phyloP scores from a whole-genome alignment of 2,888 invertebrate genomes.

The Macroteleia sp. region DNA sequence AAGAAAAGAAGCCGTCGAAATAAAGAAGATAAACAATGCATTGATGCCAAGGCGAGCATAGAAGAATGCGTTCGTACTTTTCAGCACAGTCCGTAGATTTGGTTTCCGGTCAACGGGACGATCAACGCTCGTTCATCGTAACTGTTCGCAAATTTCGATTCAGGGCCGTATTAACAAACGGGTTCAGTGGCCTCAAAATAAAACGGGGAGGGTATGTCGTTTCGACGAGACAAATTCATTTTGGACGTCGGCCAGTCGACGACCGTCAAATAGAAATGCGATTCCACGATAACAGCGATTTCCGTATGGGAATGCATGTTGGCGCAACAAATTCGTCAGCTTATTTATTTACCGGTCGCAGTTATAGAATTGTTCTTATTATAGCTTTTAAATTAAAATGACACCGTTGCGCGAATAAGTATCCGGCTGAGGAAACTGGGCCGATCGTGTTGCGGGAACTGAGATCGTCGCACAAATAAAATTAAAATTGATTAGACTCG shows the following conservation, averaged over 20 bases:
- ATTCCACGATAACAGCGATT: not conserved
- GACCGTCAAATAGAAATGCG: not conserved
- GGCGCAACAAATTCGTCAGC: too few species aligned
- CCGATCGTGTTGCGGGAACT: constrained; percentile 10
- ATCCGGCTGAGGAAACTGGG: constrained; percentile 25
- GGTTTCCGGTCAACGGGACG: constrained; percentile 35
- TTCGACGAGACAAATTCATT: constrained; percentile 27
- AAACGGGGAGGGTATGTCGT: constrained; percentile 58
- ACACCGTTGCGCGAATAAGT: constrained; percentile 20
- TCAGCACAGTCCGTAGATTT: constrained; percentile 22
- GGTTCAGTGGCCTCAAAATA: constrained; percentile 33
- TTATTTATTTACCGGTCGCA: not conserved
- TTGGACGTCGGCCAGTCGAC: constrained; percentile 45
- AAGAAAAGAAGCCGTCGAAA: constrained; percentile 17
- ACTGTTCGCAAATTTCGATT: constrained; percentile 18
- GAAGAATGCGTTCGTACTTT: constrained; percentile 4
- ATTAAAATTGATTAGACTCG: constrained; percentile 50
- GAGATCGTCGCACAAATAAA: constrained; percentile 28
- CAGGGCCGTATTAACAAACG: constrained; percentile 10
- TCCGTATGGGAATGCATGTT: not conserved
- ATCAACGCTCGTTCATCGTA: constrained; percentile 17
- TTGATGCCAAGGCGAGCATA: constrained; percentile 26
- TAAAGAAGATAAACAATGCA: constrained; percentile 34
- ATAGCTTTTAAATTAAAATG: constrained; percentile 1
- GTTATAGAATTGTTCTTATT: constrained; percentile 22